phyloP scores from a whole-genome alignment of 1,140 invertebrate species.

The Lordiphosa mommai region DNA sequence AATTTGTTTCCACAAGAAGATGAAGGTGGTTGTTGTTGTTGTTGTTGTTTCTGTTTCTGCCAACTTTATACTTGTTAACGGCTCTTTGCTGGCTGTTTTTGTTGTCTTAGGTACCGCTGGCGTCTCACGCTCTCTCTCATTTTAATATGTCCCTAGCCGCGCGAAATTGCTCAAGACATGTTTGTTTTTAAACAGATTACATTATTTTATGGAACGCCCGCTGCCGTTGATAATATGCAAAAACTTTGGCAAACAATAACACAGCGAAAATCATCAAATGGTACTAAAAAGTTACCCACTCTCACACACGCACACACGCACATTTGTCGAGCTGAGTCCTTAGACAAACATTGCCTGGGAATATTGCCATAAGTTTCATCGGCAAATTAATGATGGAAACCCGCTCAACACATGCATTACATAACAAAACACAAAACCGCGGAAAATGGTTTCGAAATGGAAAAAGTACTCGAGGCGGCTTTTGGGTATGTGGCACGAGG shows the following conservation, averaged over 20 bases:
- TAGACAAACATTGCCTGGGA: constrained; percentile 68
- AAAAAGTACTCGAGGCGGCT: constrained; percentile 16
- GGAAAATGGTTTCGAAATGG: constrained; percentile 17
- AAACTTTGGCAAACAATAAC: constrained; percentile 76
- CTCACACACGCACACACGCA: constrained; percentile 11
- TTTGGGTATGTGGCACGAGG: not conserved
- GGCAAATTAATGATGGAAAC: constrained; percentile 74
- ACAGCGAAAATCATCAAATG: constrained; percentile 64
- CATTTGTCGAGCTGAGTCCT: constrained; percentile 32
- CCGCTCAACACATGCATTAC: constrained; percentile 67
- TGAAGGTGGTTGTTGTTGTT: not conserved
- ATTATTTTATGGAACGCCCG: constrained; percentile 66
- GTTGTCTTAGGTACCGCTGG: constrained; percentile 13
- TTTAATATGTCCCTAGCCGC: constrained; percentile 74
- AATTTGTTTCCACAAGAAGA: constrained; percentile 63
- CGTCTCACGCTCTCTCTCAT: constrained; percentile 42
- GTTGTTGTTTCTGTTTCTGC: constrained; percentile 6
- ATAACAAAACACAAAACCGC: constrained; percentile 62
- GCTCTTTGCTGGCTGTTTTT: constrained; percentile 48
- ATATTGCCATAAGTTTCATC: constrained; percentile 76
- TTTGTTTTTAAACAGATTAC: constrained; percentile 77
- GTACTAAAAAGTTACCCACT: constrained; percentile 54
- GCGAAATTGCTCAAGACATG: constrained; percentile 75
- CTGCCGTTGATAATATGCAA: constrained; percentile 70
- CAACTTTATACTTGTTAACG: constrained; percentile 62